Conservation (phyloP, 2,888 invertebrate species). For the Nebria salina region DNA sequence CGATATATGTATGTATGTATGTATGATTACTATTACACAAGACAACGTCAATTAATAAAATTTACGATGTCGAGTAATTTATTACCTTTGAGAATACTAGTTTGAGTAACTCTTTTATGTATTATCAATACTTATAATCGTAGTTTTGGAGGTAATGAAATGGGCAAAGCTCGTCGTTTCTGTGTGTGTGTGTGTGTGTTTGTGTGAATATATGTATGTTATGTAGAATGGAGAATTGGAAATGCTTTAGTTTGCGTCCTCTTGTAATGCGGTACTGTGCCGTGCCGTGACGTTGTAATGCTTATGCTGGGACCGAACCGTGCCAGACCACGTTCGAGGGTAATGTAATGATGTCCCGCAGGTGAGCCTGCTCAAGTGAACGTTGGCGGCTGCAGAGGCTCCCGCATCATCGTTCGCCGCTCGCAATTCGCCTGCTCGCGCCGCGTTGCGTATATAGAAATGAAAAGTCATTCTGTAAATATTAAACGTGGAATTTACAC, state of each 20-base stretch:
- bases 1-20: no score
- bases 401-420: background rate
- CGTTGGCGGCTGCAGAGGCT: background rate
- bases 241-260: no score
- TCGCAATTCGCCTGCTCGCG: background rate
- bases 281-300: background rate
- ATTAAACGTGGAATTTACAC: conserved; percentile 44
- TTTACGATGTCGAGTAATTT: background rate
- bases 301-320: background rate
- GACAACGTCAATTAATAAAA: background rate
- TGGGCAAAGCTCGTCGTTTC: background rate
- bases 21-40: background rate
- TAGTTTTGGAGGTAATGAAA: background rate
- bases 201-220: no score
- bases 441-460: conserved; percentile 31
- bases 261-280: background rate
- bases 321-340: background rate
- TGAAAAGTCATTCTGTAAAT: conserved; percentile 45
- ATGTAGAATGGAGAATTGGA: no score
- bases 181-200: no score
- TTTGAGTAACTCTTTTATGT: no score
- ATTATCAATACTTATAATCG: background rate
- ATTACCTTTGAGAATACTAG: background rate
- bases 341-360: conserved; percentile 1
- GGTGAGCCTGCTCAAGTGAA: background rate